These are phyloP conservation scores for Coregonus clupeaformis DNA, from an alignment of 2,113 vertebrate genomes.

Conservation along the genomic window DNA sequence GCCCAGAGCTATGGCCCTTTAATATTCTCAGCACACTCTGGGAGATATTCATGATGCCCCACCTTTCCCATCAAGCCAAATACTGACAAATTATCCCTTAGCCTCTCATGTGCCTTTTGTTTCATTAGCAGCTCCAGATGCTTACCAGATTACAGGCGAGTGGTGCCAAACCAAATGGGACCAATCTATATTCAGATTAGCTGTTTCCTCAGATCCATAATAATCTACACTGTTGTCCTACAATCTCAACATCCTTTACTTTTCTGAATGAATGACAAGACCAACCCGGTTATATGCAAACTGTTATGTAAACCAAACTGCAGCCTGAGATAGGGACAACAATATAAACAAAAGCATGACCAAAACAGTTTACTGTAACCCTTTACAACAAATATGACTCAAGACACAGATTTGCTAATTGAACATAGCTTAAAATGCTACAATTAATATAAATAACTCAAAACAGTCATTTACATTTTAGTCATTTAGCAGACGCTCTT, in stretches of 20 bases:
- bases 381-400: too few relatives aligned
- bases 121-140: constrained; percentile 79
- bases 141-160: constrained; percentile 75
- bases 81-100: constrained; percentile 39
- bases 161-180: constrained; percentile 80
- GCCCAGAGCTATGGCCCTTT: constrained; percentile 62
- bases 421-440: background rate
- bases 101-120: constrained; percentile 67
- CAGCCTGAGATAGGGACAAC: background rate
- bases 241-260: constrained; percentile 57
- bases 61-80: constrained; percentile 38
- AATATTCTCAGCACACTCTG: constrained; percentile 59
- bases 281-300: background rate
- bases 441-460: background rate
- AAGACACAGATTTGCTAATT: background rate
- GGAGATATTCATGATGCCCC: constrained; percentile 7
- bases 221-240: constrained; percentile 73
- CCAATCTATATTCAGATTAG: constrained; percentile 82
- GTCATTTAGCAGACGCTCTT: too few relatives aligned
- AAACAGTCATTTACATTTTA: too few relatives aligned
- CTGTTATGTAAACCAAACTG: background rate
- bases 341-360: background rate
- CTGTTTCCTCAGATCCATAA: constrained; percentile 76
- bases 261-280: background rate
- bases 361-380: background rate